Percentiles rank a stretch among this genome's conserved stretches.
phyloP scores from a whole-genome alignment of 1,140 invertebrate genomes.

The Apis florea region DNA sequence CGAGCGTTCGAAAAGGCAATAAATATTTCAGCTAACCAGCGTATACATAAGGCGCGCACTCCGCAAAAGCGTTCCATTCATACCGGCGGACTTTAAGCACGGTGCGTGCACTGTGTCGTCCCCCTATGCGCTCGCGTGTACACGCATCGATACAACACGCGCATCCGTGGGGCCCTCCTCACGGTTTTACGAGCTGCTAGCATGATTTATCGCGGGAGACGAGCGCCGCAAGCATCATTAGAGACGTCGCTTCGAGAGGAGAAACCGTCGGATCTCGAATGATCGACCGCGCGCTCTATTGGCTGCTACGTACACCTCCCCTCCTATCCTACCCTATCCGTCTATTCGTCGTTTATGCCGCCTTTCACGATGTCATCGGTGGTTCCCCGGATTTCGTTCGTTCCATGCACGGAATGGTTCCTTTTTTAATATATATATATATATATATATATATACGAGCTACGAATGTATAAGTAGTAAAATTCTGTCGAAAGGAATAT shows the following conservation, averaged over 20 bases:
- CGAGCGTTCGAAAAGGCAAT: constrained; percentile 56
- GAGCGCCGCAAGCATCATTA: constrained; percentile 56
- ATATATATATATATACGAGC: no score
- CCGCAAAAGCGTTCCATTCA: constrained; percentile 66
- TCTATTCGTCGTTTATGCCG: no score
- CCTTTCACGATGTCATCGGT: no score
- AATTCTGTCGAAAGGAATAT: no score
- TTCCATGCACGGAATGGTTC: no score
- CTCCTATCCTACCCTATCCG: no score
- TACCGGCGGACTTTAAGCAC: constrained; percentile 50
- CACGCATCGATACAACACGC: constrained; percentile 59
- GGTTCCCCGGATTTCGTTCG: no score
- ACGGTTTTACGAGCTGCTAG: constrained; percentile 61
- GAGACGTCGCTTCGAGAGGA: constrained; percentile 56
- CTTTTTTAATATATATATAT: no score
- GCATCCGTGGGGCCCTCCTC: constrained; percentile 38
- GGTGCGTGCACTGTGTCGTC: constrained; percentile 44
- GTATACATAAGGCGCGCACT: constrained; percentile 57
- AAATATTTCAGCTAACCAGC: constrained; percentile 65
- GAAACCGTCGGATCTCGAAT: constrained; percentile 28
- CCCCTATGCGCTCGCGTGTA: constrained; percentile 36
- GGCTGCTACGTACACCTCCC: no score
- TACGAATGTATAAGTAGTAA: no score
- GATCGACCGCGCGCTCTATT: background rate
- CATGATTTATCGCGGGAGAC: constrained; percentile 57